A percentile compares a stretch with the other conserved stretches of the same genome.
These are phyloP conservation scores for Anas flavirostris DNA, from an alignment of 2,797 vertebrate genomes.

Conservation along the genomic window DNA sequence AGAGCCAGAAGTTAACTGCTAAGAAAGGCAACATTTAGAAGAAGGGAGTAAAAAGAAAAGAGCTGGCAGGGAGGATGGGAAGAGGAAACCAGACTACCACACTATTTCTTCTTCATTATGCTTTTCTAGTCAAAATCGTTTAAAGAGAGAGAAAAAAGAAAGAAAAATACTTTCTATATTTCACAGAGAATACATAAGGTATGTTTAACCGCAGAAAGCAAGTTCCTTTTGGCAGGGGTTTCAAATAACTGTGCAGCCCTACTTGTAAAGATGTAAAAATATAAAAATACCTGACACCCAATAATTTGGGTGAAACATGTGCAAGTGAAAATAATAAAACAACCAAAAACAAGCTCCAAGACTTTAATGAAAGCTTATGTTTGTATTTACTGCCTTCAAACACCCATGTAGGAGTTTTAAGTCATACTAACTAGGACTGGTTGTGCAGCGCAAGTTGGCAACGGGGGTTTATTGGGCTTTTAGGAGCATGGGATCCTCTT, in stretches of 20 bases:
- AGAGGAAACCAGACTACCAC: not conserved
- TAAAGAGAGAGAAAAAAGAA: not conserved
- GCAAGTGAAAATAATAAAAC: not conserved
- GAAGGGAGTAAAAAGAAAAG: not conserved
- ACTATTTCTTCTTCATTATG: not conserved
- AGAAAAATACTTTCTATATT: not conserved
- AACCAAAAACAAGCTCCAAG: not conserved
- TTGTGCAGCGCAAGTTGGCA: not conserved
- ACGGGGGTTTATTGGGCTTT: not conserved
- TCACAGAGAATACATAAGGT: not conserved
- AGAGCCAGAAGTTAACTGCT: not conserved
- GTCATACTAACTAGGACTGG: not conserved
- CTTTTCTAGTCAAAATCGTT: slow-evolving; percentile 4
- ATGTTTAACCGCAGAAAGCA: not conserved
- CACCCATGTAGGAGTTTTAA: not conserved
- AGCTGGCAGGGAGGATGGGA: not conserved
- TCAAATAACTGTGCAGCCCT: not conserved
- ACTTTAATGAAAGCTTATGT: not conserved
- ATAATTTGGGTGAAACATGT: not conserved
- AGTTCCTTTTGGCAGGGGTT: not conserved
- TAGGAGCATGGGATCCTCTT: not conserved
- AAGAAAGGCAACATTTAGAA: not conserved
- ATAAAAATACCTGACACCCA: not conserved
- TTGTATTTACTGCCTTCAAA: not conserved
- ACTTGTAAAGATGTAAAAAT: not conserved